Evolutionary conservation across 2,888 invertebrate genomes (phyloP), one percentile per base, ranked within the genome.

Genomic region (Eupeodes luniger): DNA sequence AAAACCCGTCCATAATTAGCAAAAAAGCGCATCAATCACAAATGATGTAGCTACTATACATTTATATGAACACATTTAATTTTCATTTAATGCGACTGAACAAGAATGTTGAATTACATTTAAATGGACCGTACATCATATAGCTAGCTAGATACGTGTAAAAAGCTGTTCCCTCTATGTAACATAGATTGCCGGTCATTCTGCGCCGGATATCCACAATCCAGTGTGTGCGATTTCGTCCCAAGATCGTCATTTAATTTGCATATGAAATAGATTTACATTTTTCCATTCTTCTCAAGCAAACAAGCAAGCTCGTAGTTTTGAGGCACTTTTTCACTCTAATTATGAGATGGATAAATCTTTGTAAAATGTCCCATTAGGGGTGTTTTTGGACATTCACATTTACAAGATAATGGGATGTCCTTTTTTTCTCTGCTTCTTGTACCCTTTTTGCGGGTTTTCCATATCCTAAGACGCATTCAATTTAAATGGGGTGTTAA

Each of bases 301-400:
- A 59, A 10, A 47, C 9, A 47, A 11, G 3, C 3, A 47, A 0
- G 1, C 7, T 4, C 27, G 27, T 44, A 5, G 5, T 1, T 40
- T 40, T 9, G 0, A 27, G 40, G 40, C 9, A 78, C 19, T 76
- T 64, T 75, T 79, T 84, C 74, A 88, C 70, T 88, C 88, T 88
- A 88, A 88, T 88, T 88, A 88, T 81, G 85, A 85, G 88, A 57
- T 70, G 70, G 81, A 88, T 88, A 85, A 88, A 88, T 88, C 88
- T 69, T 85, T 57, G 85, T 64, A 70, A 11, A 75, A 81, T 88
- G 85, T 75, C 88, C 85, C 88, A 88, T 88, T 88, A 88, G 34
- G 88, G 88, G 81, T 88, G 88, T 75, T 81, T 19, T 88, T 77
- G 88, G 85, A 88, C 88, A 88, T 87, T 81, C 81, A 83, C 47